A percentile compares a stretch with the other conserved stretches of the same genome.
phyloP scores from a whole-genome alignment of 2,113 vertebrate genomes.

The Tichodroma muraria region DNA sequence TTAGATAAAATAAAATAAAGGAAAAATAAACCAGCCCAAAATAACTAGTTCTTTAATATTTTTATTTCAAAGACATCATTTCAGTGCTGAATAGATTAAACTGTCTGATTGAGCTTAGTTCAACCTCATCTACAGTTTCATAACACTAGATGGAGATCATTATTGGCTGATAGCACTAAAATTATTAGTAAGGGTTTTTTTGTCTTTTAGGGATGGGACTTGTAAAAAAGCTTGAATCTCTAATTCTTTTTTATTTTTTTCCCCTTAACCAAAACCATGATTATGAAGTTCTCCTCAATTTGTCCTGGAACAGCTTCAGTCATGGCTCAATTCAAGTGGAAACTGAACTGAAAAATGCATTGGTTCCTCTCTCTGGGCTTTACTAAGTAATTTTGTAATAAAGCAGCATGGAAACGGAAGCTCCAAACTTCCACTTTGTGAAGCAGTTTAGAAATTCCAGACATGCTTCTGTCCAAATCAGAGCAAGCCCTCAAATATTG shows the following conservation, averaged over 20 bases:
- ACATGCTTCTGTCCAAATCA: neutral
- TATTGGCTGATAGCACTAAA: neutral
- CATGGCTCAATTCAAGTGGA: neutral
- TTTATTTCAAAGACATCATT: neutral
- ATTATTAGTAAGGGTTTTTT: neutral
- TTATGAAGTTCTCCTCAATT: neutral
- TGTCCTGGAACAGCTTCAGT: neutral
- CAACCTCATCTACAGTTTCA: neutral
- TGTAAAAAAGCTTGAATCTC: neutral
- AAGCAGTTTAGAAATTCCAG: neutral
- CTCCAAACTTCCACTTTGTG: neutral
- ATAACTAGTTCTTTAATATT: neutral
- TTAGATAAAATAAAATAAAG: neutral
- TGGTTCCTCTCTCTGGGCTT: neutral
- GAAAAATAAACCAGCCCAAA: neutral
- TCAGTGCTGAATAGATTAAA: neutral
- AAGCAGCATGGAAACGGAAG: neutral
- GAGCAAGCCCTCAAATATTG: neutral
- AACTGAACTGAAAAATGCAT: neutral
- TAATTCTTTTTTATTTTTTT: neutral
- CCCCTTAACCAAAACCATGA: neutral
- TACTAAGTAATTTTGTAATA: neutral
- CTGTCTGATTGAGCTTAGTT: neutral
- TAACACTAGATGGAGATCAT: neutral
- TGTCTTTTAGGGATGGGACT: neutral